Conservation (phyloP, 2,888 invertebrate species). For the Drosophila aldrichi region DNA sequence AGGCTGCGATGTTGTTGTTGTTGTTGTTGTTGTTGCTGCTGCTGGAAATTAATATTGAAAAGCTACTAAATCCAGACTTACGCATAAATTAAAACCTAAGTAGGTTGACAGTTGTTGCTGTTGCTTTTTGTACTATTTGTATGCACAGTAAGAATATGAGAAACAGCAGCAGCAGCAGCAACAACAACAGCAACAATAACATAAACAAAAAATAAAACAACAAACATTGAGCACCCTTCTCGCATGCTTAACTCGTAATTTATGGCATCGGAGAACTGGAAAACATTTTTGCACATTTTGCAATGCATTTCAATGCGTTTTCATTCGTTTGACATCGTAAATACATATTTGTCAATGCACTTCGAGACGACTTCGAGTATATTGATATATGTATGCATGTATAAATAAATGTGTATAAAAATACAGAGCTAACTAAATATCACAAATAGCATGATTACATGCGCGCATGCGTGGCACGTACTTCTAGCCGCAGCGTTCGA, state of each 20-base stretch:
- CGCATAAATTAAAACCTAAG: slow-evolving; percentile 76
- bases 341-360: slow-evolving; percentile 72
- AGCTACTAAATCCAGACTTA: slow-evolving; percentile 76
- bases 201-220: neutral
- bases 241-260: slow-evolving; percentile 63
- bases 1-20: slow-evolving; percentile 23
- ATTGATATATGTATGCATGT: neutral
- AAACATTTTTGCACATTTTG: slow-evolving; percentile 63
- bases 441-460: slow-evolving; percentile 17
- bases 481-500: slow-evolving; percentile 18
- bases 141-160: slow-evolving; percentile 35
- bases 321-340: slow-evolving; percentile 76
- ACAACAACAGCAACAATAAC: neutral
- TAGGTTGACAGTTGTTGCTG: slow-evolving; percentile 59
- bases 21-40: slow-evolving; percentile 28
- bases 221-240: slow-evolving; percentile 49
- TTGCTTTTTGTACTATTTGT: slow-evolving; percentile 54
- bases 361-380: slow-evolving; percentile 33
- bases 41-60: slow-evolving; percentile 77
- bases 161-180: slow-evolving; percentile 15
- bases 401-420: slow-evolving; percentile 43
- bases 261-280: slow-evolving; percentile 59
- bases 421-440: slow-evolving; percentile 14
- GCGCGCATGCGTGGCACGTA: slow-evolving; percentile 71
- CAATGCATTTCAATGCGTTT: slow-evolving; percentile 73